Evolutionary conservation across 2,888 invertebrate genomes (phyloP), one percentile per base, ranked within the genome.

Genomic region (Melolontha melolontha): DNA sequence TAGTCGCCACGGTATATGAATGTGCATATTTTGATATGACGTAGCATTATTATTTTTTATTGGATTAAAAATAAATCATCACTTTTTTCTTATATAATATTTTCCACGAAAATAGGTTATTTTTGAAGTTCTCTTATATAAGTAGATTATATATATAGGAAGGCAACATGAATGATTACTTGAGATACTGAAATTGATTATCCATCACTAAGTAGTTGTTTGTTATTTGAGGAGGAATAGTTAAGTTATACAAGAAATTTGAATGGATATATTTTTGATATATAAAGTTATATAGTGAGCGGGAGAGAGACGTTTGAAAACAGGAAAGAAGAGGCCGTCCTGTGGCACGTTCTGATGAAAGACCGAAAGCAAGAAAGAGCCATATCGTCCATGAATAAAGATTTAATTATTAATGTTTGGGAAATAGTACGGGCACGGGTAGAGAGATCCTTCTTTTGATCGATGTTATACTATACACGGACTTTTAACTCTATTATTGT

Each of bases 171-270:
- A 59, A 44, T 59, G 59, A 59, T 47, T 47, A 44, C 29, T 14
- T 29, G 17, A 54, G 54, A 29, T 16, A 54, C 54, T 27, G 16
- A 47, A 59, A 59, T 59, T 47, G 47, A 59, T 59, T 59, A 59
- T 29, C 47, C 59, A 59, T 59, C 59, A 59, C 59, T 27, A 29
- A 59, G 44, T 47, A 59, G 44, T 47, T 59, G 59, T 59, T 59
- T 59, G 59, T 59, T 59, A 22, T 44, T 34, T 34, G 59, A 29
- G 44, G 29, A 40, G 44, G 29, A 40, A 55, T 59, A 59, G 59
- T 59, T 59, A 17, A 59, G 57, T 59, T 59, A 22, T 8, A 29
- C 12, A 27, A 40, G 22, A 42, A 11, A 41, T 42, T 59, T 59
- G 29, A 59, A 59, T 59, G 44, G 59, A 22, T 16, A 44, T 44